phyloP scores from a whole-genome alignment of 2,797 vertebrate genomes.

The Sciurus vulgaris region DNA sequence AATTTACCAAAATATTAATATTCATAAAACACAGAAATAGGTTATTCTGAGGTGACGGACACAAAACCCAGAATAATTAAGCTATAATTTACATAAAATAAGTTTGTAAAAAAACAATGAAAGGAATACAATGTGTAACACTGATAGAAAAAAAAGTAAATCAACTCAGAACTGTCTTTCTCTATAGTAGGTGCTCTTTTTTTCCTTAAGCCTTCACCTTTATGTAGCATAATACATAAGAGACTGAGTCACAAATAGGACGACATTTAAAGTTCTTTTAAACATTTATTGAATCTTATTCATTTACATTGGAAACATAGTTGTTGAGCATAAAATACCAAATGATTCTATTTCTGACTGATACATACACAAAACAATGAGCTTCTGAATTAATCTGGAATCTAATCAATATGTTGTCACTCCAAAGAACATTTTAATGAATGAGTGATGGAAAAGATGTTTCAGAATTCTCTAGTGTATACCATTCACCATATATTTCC shows the following conservation, averaged over 20 bases:
- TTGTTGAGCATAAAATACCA: neutral
- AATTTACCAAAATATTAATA: neutral
- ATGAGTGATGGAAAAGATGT: neutral
- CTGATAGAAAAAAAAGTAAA: neutral
- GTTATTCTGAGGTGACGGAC: neutral
- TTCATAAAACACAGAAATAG: neutral
- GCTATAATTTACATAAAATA: neutral
- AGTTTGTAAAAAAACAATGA: neutral
- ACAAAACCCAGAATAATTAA: neutral
- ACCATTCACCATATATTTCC: neutral
- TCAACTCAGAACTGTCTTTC: neutral
- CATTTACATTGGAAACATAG: neutral
- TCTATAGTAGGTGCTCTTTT: neutral
- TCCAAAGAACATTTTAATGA: neutral
- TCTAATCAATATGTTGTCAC: neutral
- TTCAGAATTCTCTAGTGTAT: neutral
- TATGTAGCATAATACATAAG: neutral
- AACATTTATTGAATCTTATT: neutral
- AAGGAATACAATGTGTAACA: neutral
- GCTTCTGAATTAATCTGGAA: neutral
- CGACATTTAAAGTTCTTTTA: neutral
- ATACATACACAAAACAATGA: no score
- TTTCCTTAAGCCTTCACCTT: neutral
- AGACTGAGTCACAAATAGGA: neutral
- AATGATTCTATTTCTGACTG: no score